These are phyloP conservation scores for Magallana ariakensis DNA, from an alignment of 1,140 invertebrate genomes.

Conservation along the genomic window DNA sequence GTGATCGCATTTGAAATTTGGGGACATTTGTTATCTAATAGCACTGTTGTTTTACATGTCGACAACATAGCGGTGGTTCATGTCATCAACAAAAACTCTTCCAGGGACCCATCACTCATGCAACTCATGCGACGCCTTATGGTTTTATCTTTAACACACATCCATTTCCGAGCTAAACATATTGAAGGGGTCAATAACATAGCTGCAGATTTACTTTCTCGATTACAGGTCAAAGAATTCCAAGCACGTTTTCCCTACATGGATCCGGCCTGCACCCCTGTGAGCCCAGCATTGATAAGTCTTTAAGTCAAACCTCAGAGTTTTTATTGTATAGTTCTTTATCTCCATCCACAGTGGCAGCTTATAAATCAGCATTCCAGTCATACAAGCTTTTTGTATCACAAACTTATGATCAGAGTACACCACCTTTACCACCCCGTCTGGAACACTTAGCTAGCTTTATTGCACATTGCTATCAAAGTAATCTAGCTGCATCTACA, in stretches of 20 bases:
- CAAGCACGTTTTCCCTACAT: neutral
- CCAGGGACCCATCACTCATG: constrained; percentile 43
- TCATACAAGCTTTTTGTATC: neutral
- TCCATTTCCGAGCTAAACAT: constrained; percentile 53
- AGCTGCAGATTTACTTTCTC: neutral
- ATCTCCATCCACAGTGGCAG: neutral
- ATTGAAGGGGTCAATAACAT: constrained; percentile 39
- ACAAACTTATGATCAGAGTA: neutral
- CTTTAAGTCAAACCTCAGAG: neutral
- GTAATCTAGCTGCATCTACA: constrained; percentile 34
- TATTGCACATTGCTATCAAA: constrained; percentile 21
- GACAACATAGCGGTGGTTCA: constrained; percentile 41
- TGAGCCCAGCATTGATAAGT: neutral
- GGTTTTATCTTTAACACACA: constrained; percentile 38
- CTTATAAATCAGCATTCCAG: constrained; percentile 7
- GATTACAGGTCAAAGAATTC: constrained; percentile 52
- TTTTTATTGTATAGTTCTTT: neutral
- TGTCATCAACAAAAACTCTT: constrained; percentile 52
- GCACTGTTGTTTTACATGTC: constrained; percentile 1
- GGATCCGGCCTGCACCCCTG: neutral
- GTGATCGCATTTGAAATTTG: constrained; percentile 2
- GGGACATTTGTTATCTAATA: constrained; percentile 18
- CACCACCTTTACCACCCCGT: neutral
- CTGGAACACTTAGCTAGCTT: neutral
- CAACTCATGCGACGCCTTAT: constrained; percentile 28